A percentile compares a stretch with the other conserved stretches of the same genome.
phyloP scores from a whole-genome alignment of 1,140 invertebrate species.

The Temnothorax nylanderi region DNA sequence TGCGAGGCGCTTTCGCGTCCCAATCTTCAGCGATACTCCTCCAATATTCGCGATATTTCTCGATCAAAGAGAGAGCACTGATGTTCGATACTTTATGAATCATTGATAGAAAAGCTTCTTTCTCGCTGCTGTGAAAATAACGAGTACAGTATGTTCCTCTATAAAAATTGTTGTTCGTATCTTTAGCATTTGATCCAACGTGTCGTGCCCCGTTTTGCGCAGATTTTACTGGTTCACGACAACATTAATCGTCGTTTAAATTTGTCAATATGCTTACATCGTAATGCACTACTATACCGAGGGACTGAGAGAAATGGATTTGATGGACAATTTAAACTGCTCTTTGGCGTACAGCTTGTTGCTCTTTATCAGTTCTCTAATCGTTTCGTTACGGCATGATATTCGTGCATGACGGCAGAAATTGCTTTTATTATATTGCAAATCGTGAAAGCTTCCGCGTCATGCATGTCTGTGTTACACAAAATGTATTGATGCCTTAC shows the following conservation, averaged over 20 bases:
- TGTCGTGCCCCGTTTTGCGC: not conserved
- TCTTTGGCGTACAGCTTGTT: not conserved
- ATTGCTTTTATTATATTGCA: no score
- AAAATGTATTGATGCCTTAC: no score
- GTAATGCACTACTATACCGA: not conserved
- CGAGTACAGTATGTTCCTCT: not conserved
- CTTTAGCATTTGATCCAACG: not conserved
- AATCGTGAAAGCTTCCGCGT: no score
- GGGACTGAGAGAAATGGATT: not conserved
- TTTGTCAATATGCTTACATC: slow-evolving; percentile 23
- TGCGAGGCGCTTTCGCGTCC: not conserved
- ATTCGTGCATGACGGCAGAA: no score
- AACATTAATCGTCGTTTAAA: not conserved
- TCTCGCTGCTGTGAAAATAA: not conserved
- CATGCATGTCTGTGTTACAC: no score
- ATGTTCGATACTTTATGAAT: not conserved
- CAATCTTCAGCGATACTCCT: not conserved
- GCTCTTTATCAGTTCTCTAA: not conserved
- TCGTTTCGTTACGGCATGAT: no score
- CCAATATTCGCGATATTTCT: not conserved
- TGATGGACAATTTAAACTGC: slow-evolving; percentile 12
- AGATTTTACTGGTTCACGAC: not conserved
- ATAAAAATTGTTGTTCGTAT: slow-evolving; percentile 8
- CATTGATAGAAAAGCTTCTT: not conserved
- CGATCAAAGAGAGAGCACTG: not conserved